phyloP scores from a whole-genome alignment of 2,113 vertebrate species.

The Himantopus leucocephalus region DNA sequence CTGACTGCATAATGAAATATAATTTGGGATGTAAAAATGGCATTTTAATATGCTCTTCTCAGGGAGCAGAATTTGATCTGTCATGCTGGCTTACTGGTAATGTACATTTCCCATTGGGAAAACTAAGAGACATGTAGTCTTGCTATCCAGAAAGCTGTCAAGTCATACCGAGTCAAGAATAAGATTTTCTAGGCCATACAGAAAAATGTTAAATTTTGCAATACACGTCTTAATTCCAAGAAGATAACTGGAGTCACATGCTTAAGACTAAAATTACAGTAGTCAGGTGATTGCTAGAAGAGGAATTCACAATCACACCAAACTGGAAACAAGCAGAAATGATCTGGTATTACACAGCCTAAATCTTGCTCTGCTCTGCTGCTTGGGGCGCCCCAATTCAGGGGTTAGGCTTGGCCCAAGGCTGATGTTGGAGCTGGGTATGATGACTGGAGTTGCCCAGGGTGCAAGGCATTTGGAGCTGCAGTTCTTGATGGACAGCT shows the following conservation, averaged over 20 bases:
- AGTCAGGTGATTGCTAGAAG: background rate
- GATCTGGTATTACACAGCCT: background rate
- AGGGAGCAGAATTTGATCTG: slow-evolving; percentile 30
- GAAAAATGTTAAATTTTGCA: background rate
- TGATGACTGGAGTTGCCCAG: background rate
- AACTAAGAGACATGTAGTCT: background rate
- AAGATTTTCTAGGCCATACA: background rate
- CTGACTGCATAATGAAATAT: slow-evolving; percentile 55
- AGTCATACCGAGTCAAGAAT: slow-evolving; percentile 15
- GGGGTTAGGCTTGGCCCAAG: background rate
- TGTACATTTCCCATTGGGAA: background rate
- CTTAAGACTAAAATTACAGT: background rate
- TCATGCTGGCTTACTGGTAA: slow-evolving; percentile 33
- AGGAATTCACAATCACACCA: background rate
- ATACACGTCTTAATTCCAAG: background rate
- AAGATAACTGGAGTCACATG: background rate
- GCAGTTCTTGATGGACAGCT: background rate
- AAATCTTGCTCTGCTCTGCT: background rate
- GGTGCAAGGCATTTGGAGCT: background rate
- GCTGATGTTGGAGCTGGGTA: background rate
- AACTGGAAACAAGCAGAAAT: background rate
- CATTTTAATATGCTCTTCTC: slow-evolving; percentile 21
- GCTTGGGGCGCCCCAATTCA: background rate
- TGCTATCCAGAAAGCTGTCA: slow-evolving; percentile 38
- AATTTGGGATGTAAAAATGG: slow-evolving; percentile 47